Evolutionary conservation across 2,797 vertebrate species (phyloP).

Genomic region (Scolopax rusticola): DNA sequence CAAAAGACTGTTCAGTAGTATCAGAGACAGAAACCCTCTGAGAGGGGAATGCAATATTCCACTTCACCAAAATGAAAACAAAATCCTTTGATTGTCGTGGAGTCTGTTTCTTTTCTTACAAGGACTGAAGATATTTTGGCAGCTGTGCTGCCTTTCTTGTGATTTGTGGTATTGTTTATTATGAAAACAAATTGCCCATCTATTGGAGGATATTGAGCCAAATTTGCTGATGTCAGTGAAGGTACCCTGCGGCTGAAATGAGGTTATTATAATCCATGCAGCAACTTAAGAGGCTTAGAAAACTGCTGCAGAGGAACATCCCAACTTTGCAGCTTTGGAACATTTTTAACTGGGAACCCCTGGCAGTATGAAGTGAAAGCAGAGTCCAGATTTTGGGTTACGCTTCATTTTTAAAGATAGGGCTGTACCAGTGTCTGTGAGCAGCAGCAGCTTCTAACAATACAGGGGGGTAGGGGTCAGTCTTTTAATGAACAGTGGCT

Average conservation of each 20-base stretch:
- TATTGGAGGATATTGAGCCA: constrained; percentile 16
- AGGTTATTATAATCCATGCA: neutral
- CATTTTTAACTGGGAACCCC: neutral
- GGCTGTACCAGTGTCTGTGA: neutral
- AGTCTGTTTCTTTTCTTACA: neutral
- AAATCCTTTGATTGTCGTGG: neutral
- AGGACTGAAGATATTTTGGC: constrained; percentile 7
- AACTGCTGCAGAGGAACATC: neutral
- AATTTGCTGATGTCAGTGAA: constrained; percentile 31
- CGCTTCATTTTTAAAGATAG: neutral
- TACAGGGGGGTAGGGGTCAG: neutral
- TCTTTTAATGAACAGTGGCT: neutral
- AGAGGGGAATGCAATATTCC: neutral
- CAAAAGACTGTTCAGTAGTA: neutral
- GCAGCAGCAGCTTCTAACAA: neutral
- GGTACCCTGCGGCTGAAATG: neutral
- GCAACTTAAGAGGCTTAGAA: neutral
- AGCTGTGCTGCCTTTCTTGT: neutral
- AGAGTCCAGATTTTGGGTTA: neutral
- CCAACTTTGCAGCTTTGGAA: neutral
- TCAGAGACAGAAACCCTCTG: neutral
- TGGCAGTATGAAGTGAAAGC: neutral
- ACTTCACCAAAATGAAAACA: constrained; percentile 17
- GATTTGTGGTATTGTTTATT: constrained; percentile 58
- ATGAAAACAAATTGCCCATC: constrained; percentile 48